Evolutionary conservation across 1,140 invertebrate species (phyloP).

Genomic region (Drosophila oshimai): DNA sequence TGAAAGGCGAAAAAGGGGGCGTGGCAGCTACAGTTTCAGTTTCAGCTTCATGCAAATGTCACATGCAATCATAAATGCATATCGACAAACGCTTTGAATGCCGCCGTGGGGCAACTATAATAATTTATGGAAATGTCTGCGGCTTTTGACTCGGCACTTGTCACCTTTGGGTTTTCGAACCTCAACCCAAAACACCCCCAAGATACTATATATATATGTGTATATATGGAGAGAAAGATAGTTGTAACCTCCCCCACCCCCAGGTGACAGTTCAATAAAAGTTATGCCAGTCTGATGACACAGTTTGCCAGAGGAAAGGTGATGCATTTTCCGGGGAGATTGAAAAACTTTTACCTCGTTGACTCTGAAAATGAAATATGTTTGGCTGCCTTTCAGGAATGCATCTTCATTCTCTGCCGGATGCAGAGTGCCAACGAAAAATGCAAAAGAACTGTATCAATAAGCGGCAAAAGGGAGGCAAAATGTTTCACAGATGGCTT

Average conservation of each 20-base stretch:
- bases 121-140: constrained; percentile 78
- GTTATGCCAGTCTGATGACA: constrained; percentile 73
- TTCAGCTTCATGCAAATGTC: constrained; percentile 63
- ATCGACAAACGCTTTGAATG: constrained; percentile 44
- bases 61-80: constrained; percentile 75
- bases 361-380: constrained; percentile 76
- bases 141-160: constrained; percentile 75
- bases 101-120: constrained; percentile 44
- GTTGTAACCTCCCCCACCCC: constrained; percentile 1
- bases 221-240: constrained; percentile 1
- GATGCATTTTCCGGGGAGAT: constrained; percentile 47
- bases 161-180: constrained; percentile 45
- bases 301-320: constrained; percentile 49
- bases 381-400: constrained; percentile 38
- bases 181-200: background rate
- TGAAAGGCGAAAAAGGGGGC: background rate
- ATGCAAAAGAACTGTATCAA: constrained; percentile 41
- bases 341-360: constrained; percentile 76
- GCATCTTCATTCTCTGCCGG: constrained; percentile 12
- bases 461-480: constrained; percentile 19
- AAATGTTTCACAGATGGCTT: constrained; percentile 15
- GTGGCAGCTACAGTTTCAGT: too few species aligned
- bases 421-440: constrained; percentile 20
- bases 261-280: constrained; percentile 74
- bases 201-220: background rate